Evolutionary conservation across 1,140 invertebrate genomes (phyloP).

Genomic region (Charaxes varanes): DNA sequence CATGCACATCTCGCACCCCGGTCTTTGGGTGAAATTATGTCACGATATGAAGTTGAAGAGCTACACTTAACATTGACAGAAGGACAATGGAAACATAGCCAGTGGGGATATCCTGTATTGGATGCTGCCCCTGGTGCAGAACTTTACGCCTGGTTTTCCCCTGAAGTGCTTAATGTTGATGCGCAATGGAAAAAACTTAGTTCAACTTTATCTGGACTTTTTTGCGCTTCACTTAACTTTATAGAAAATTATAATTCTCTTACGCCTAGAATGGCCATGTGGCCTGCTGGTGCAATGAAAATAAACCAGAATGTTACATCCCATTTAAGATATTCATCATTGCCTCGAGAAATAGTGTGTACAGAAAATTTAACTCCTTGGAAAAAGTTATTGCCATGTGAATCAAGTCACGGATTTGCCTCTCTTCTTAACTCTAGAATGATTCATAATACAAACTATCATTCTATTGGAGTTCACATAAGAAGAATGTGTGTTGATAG

Average conservation of each 20-base stretch:
- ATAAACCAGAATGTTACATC: conserved; percentile 73
- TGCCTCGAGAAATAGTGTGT: conserved; percentile 97
- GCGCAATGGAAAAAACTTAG: conserved; percentile 90
- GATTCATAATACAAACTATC: conserved; percentile 95
- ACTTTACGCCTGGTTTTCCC: conserved; percentile 92
- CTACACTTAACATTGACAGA: conserved; percentile 93
- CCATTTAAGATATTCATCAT: conserved; percentile 86
- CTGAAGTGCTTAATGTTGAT: conserved; percentile 77
- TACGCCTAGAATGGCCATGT: conserved; percentile 87
- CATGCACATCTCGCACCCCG: conserved; percentile 93
- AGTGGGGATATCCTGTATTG: conserved; percentile 93
- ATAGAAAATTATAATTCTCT: conserved; percentile 92
- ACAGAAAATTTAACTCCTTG: conserved; percentile 99
- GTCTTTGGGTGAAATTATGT: conserved; percentile 92
- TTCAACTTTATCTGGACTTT: conserved; percentile 92
- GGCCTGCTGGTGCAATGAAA: conserved; percentile 81
- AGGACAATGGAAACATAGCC: conserved; percentile 93
- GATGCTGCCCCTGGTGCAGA: conserved; percentile 94
- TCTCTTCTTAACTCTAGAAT: conserved; percentile 92
- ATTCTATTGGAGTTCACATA: conserved; percentile 92
- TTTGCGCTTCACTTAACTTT: conserved; percentile 97
- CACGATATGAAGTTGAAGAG: conserved; percentile 89
- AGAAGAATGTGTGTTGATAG: conserved; percentile 82
- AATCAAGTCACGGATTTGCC: conserved; percentile 88
- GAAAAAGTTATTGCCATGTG: conserved; percentile 96